Percentiles rank a stretch among this genome's conserved stretches.
These are phyloP conservation scores for Bufotes viridis DNA, from an alignment of 2,797 vertebrate genomes.

Conservation along the genomic window DNA sequence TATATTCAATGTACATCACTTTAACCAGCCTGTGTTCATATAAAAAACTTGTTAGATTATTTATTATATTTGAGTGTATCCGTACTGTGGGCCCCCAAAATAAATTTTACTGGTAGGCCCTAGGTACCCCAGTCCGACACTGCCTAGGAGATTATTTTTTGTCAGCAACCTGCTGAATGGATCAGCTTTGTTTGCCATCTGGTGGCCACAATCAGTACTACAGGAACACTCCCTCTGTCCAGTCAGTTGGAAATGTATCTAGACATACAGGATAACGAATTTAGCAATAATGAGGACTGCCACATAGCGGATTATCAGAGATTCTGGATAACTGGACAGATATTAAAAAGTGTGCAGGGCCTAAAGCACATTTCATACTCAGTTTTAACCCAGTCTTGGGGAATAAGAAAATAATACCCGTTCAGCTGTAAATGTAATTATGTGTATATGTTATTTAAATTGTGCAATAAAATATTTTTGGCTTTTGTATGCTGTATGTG, in stretches of 20 bases:
- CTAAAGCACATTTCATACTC: not conserved
- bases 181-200: not conserved
- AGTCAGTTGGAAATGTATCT: not conserved
- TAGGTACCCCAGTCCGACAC: too few species aligned
- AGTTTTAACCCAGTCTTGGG: not conserved
- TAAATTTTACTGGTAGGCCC: too few species aligned
- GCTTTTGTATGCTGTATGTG: not conserved
- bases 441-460: constrained; percentile 36
- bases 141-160: too few species aligned
- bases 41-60: too few species aligned
- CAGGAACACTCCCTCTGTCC: not conserved
- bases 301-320: not conserved
- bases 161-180: too few species aligned
- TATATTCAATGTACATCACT: too few species aligned
- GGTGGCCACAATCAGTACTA: not conserved
- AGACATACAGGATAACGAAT: not conserved
- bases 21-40: too few species aligned
- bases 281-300: not conserved
- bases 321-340: not conserved
- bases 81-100: too few species aligned
- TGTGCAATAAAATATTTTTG: constrained; percentile 25
- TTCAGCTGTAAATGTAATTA: not conserved
- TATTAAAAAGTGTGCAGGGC: not conserved
- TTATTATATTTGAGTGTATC: too few species aligned
- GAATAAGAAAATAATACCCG: not conserved